Evolutionary conservation across 2,113 vertebrate genomes (phyloP).

Genomic region (Setophaga coronata): DNA sequence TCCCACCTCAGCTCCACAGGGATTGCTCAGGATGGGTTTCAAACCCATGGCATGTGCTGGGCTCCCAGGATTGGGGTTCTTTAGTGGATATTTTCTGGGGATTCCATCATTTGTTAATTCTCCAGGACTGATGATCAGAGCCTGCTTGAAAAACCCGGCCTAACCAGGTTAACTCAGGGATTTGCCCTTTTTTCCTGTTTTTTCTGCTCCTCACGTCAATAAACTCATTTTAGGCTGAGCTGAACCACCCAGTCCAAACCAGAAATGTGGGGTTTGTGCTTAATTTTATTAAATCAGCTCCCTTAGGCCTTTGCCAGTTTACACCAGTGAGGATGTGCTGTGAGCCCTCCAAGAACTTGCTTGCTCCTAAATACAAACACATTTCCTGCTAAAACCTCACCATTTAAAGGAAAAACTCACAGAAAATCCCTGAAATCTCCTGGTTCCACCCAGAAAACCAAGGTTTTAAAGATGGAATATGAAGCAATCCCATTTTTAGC

Average conservation of each 20-base stretch:
- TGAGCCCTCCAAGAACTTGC: background rate
- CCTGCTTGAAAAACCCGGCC: background rate
- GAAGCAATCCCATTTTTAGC: conserved; percentile 17
- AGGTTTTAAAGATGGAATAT: background rate
- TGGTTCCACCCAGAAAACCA: background rate
- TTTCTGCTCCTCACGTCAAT: background rate
- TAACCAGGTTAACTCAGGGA: background rate
- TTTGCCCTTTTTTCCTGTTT: background rate
- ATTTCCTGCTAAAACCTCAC: conserved; percentile 8
- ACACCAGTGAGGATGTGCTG: background rate
- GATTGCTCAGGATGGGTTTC: background rate
- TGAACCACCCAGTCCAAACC: background rate
- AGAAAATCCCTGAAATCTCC: background rate
- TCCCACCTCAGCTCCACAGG: background rate
- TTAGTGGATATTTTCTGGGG: background rate
- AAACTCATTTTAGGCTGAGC: background rate
- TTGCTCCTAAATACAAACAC: background rate
- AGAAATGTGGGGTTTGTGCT: background rate
- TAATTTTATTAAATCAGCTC: background rate
- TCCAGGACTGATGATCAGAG: background rate
- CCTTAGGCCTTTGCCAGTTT: background rate
- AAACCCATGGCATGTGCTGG: accelerated
- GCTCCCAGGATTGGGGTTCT: background rate
- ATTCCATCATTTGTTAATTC: background rate
- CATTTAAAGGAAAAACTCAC: background rate